Percentiles rank a stretch among this genome's conserved stretches.
Conservation (phyloP, 2,888 invertebrate species). For the Stenichneumon culpator region DNA sequence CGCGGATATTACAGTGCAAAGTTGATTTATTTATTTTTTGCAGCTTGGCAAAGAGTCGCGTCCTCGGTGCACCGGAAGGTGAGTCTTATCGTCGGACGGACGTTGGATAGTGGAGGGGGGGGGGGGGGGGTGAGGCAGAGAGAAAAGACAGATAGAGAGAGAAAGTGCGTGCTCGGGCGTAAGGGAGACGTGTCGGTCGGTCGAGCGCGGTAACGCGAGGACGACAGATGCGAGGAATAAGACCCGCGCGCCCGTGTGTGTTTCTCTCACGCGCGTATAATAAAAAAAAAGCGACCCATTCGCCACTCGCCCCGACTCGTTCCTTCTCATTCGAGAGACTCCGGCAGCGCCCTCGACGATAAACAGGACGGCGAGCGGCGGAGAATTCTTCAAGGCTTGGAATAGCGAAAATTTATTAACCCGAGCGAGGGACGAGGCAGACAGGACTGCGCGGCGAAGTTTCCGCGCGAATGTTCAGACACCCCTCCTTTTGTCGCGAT, state of each 20-base stretch:
- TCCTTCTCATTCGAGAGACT: background rate
- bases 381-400: background rate
- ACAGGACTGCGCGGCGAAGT: background rate
- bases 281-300: background rate
- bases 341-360: background rate
- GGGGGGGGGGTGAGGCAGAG: conserved; percentile 16
- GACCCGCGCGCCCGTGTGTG: conserved; percentile 1
- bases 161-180: conserved; percentile 12
- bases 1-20: no score
- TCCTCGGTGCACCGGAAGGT: conserved; percentile 39
- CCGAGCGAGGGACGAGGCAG: conserved; percentile 2
- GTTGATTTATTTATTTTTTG: background rate
- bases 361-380: background rate
- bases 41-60: background rate
- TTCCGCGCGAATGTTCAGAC: conserved; percentile 17
- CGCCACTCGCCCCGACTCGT: background rate
- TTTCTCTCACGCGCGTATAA: conserved; percentile 11
- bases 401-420: conserved; percentile 8
- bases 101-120: conserved; percentile 34
- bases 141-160: conserved; percentile 8
- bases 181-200: conserved; percentile 37
- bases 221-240: conserved; percentile 44
- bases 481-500: background rate
- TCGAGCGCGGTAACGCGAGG: conserved; percentile 24
- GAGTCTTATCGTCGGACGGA: conserved; percentile 45